These are phyloP conservation scores for Xiphydria camelus DNA, from an alignment of 2,888 invertebrate genomes.

Conservation along the genomic window DNA sequence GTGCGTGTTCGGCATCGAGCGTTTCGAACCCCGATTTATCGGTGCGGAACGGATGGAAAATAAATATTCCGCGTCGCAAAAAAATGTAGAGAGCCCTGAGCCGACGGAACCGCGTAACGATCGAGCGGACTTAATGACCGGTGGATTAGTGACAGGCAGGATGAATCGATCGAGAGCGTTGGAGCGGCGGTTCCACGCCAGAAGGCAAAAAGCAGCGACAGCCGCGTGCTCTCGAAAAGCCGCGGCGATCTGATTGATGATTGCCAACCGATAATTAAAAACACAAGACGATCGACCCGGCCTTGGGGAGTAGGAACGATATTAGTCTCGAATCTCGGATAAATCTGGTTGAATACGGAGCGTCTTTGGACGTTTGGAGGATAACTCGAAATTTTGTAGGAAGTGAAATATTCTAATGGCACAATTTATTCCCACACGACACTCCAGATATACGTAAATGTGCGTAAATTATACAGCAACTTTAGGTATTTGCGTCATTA, in stretches of 20 bases:
- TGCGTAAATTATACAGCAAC: too few relatives aligned
- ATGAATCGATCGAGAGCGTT: conserved; percentile 37
- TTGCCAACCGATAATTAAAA: conserved; percentile 44
- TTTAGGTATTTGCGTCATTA: too few relatives aligned
- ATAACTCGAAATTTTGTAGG: too few relatives aligned
- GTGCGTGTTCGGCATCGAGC: too few relatives aligned
- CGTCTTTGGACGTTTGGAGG: too few relatives aligned
- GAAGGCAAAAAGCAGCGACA: conserved; percentile 33
- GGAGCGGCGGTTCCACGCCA: conserved; percentile 12
- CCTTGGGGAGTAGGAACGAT: conserved; percentile 4
- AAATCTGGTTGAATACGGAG: too few relatives aligned
- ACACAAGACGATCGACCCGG: conserved; percentile 16
- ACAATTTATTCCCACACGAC: too few relatives aligned
- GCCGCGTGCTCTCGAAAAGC: conserved; percentile 24
- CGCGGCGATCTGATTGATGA: conserved; percentile 46
- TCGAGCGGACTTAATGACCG: conserved; percentile 38
- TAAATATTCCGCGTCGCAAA: conserved; percentile 26
- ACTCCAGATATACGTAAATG: too few relatives aligned
- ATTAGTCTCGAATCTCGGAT: too few relatives aligned
- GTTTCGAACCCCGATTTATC: conserved; percentile 12
- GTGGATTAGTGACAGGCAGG: conserved; percentile 33
- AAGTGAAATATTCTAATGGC: too few relatives aligned
- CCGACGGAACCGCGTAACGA: conserved; percentile 32
- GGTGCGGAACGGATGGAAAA: conserved; percentile 24
- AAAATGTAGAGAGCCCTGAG: conserved; percentile 14